Evolutionary conservation across 2,797 vertebrate genomes (phyloP), one percentile per base, ranked within the genome.

Genomic region (Hoplostethus mediterraneus): DNA sequence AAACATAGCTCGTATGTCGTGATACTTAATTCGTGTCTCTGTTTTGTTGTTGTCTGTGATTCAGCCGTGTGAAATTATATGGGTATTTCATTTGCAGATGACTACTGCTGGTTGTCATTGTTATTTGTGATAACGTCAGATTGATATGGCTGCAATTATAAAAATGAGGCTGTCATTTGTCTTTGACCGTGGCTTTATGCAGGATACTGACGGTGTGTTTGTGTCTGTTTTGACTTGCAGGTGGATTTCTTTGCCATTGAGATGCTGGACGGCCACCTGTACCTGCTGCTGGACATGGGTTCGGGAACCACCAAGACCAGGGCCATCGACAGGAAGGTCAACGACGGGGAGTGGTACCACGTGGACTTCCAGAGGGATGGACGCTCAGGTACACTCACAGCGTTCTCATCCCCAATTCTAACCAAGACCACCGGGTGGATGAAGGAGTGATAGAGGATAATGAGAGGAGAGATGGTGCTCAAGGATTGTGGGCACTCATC

Each of bases 211-310:
- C 28, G 14, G 1, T 49, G 30, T 54, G 4, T 70, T 42, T 59
- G 17, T 33, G 33, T 71, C 51, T 61, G 16, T 40, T 66, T 52
- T 45, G 57, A 56, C 52, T 21, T 40, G 53, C 96, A 98, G 83
- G 97, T 98, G 83, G 98, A 99, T 83, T 99, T 99, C 87, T 99
- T 99, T 86, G 98, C 98, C 56, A 98, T 99, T 65, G 98, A 99
- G 80, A 99, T 99, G 97, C 94, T 99, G 63, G 98, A 99, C 53
- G 98, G 98, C 0, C 97, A 99, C 84, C 94, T 99, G 66, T 99
- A 99, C 88, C 90, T 99, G 75, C 94, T 99, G 59, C 90, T 99
- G 75, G 98, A 99, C 91, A 99, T 99, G 98, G 98, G 98, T 65
- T 99, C 98, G 11, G 98, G 98, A 82, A 98, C 98, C 80, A 99